Evolutionary conservation across 2,888 invertebrate genomes (phyloP), one percentile per base, ranked within the genome.

Genomic region (Chrysina gloriosa): DNA sequence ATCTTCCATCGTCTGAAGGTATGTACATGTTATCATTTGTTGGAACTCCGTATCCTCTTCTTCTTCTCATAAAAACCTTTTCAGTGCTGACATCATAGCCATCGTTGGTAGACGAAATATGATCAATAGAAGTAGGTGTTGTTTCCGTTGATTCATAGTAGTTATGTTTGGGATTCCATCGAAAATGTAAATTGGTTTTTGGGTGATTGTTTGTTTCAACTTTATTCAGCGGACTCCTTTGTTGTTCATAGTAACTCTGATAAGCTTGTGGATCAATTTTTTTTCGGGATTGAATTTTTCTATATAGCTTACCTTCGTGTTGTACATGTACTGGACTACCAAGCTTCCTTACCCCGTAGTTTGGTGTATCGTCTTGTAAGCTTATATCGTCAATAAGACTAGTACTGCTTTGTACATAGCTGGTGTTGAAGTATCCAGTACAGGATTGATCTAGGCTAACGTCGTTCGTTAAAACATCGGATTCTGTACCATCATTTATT

Each of bases 381-480:
- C 27, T 14, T 61, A 29, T 4, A 29, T 61, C 58, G 11, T 42
- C 58, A 9, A 61, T 27, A 27, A 39, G 4, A n/a, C 58, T 61
- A 5, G 58, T 61, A 21, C 58, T 61, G 25, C 58, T 61, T 16
- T 42, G 58, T 0, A 27, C 45, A 25, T 61, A 61, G 29, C 42
- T 25, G 9, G 58, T 9, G 7, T 61, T 61, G 9, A 61, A 27
- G 16, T 61, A 61, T 6, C 58, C 58, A 9, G 39, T 61, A 16
- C 42, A 61, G 14, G 58, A 25, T 19, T 42, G 58, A 27, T 61
- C 58, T 27, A 42, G 27, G 45, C 45, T 27, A 27, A 61, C n/a
- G 23, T 61, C 16, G 25, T 27, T 42, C 3, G 45, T 16, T 25
- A 42, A 27, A 29, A 9, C 2, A 45, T 61, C 58, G n/a, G n/a